These are phyloP conservation scores for Drosophila sechellia DNA, from an alignment of 1,140 invertebrate genomes.

Conservation along the genomic window DNA sequence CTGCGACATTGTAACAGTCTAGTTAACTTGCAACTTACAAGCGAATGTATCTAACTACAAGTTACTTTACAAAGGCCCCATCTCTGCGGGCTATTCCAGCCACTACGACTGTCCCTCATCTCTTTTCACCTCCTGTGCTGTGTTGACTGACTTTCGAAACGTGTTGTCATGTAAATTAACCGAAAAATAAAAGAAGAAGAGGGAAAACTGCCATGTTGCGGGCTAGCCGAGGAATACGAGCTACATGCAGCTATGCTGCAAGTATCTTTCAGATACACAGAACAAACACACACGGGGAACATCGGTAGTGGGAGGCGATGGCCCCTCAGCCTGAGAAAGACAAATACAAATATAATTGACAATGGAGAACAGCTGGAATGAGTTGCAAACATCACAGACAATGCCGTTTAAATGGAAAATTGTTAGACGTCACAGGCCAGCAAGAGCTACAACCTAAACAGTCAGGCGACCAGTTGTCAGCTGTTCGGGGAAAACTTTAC, in stretches of 20 bases:
- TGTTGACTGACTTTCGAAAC: slow-evolving; percentile 78
- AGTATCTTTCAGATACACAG: slow-evolving; percentile 50
- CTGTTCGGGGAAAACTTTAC: slow-evolving; percentile 18
- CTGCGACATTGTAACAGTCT: slow-evolving; percentile 76
- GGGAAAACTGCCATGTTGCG: slow-evolving; percentile 47
- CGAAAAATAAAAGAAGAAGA: slow-evolving; percentile 46
- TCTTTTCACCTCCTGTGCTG: slow-evolving; percentile 22
- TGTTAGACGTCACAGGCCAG: slow-evolving; percentile 23
- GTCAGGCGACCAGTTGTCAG: slow-evolving; percentile 32
- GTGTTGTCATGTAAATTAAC: slow-evolving; percentile 83
- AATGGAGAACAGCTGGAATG: slow-evolving; percentile 37
- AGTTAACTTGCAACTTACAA: slow-evolving; percentile 76
- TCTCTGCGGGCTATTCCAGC: slow-evolving; percentile 18
- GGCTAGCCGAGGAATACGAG: slow-evolving; percentile 51
- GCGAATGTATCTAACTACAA: slow-evolving; percentile 73
- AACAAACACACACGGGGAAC: slow-evolving; percentile 46
- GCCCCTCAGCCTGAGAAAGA: slow-evolving; percentile 61
- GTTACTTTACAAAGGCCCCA: slow-evolving; percentile 53
- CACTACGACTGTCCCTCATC: slow-evolving; percentile 2
- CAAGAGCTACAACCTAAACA: not conserved
- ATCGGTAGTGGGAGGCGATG: slow-evolving; percentile 18
- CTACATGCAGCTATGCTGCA: slow-evolving; percentile 29
- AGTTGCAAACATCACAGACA: slow-evolving; percentile 36
- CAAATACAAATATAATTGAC: slow-evolving; percentile 71
- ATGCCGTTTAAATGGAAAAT: slow-evolving; percentile 51